These are phyloP conservation scores for Pitta sordida DNA, from an alignment of 2,113 vertebrate species.

Conservation along the genomic window DNA sequence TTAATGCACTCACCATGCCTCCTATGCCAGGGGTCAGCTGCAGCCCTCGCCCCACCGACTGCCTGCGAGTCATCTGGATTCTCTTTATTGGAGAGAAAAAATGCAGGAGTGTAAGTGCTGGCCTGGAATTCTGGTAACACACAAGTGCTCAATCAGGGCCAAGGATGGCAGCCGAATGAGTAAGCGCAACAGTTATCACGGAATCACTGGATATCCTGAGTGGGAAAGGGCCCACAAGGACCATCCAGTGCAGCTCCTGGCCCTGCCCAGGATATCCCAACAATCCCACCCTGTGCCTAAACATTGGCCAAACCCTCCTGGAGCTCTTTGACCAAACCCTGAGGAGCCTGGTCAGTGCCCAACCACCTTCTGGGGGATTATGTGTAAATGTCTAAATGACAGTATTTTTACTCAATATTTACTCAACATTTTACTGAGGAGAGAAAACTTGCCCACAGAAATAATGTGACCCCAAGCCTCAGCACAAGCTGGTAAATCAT, in stretches of 20 bases:
- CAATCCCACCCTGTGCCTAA: background rate
- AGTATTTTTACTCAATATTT: too few species aligned
- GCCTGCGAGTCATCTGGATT: constrained; percentile 83
- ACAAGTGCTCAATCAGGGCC: background rate
- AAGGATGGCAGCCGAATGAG: background rate
- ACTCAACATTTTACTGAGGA: too few species aligned
- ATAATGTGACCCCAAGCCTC: too few species aligned
- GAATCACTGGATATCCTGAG: background rate
- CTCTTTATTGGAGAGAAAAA: constrained; percentile 57
- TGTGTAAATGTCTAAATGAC: too few species aligned
- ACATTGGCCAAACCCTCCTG: background rate
- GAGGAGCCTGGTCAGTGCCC: too few species aligned
- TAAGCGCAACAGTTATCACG: background rate
- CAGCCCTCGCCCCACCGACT: constrained; percentile 84
- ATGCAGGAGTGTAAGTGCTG: background rate
- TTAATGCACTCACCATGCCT: constrained; percentile 77
- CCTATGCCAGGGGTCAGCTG: constrained; percentile 84
- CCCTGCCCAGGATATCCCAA: background rate
- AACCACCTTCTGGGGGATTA: too few species aligned
- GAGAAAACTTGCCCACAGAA: too few species aligned
- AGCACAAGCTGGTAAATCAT: too few species aligned
- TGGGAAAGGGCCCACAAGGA: background rate
- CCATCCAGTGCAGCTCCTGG: background rate
- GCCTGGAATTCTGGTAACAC: background rate
- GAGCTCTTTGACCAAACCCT: too few species aligned